Evolutionary conservation across 2,888 invertebrate genomes (phyloP).

Genomic region (Drosophila algonquin): DNA sequence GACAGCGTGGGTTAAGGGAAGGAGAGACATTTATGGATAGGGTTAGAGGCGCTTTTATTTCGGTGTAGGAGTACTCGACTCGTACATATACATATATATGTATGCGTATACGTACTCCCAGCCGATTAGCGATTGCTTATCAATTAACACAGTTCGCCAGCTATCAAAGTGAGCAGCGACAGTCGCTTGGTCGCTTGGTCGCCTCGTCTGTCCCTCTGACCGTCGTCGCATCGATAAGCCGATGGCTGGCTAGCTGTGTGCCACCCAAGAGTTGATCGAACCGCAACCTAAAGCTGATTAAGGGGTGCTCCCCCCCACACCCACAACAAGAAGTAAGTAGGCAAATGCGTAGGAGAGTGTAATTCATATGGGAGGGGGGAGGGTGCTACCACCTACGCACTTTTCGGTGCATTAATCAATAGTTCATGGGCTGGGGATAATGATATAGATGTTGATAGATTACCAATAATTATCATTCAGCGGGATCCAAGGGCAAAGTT

Average conservation of each 20-base stretch:
- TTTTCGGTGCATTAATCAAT: constrained; percentile 1
- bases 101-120: background rate
- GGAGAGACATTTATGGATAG: background rate
- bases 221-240: constrained; percentile 50
- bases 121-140: constrained; percentile 60
- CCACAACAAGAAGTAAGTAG: background rate
- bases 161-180: constrained; percentile 51
- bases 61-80: background rate
- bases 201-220: constrained; percentile 30
- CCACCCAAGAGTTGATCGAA: constrained; percentile 17
- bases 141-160: constrained; percentile 70
- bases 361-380: background rate
- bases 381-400: background rate
- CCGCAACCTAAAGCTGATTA: constrained; percentile 20
- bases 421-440: constrained; percentile 5
- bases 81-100: too few relatives aligned
- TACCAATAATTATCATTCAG: background rate
- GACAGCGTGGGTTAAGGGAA: background rate
- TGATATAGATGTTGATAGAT: background rate
- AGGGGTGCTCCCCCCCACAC: background rate
- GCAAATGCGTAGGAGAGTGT: background rate
- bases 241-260: background rate
- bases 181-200: background rate
- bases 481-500: background rate
- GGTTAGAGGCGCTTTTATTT: background rate